Evolutionary conservation across 2,797 vertebrate genomes (phyloP).

Genomic region (Cossypha heuglini): DNA sequence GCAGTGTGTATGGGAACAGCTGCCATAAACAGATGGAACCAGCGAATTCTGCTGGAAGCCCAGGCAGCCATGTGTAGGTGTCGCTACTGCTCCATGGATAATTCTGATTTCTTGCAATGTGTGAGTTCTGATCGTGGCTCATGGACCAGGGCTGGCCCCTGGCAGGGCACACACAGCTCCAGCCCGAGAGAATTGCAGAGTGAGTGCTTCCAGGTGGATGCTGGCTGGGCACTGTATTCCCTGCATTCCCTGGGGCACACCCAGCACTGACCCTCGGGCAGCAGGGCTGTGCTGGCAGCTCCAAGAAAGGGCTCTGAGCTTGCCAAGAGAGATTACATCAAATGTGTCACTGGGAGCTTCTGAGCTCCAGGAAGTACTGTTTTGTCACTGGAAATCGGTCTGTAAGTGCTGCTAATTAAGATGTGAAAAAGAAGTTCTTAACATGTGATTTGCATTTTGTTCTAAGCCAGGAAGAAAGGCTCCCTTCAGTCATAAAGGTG

Average conservation of each 20-base stretch:
- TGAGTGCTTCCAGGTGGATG: not conserved
- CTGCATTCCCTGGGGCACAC: not conserved
- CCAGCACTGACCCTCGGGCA: not conserved
- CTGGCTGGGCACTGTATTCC: not conserved
- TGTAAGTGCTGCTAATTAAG: not conserved
- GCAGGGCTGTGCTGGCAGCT: not conserved
- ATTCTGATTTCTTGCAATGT: not conserved
- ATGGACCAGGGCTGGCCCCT: not conserved
- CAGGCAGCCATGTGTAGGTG: constrained; percentile 9
- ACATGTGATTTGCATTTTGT: not conserved
- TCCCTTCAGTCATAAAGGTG: not conserved
- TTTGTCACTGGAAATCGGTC: not conserved
- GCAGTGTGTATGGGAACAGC: not conserved
- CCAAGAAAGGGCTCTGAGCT: not conserved
- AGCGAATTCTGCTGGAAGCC: not conserved
- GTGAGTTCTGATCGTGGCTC: not conserved
- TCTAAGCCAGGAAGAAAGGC: not conserved
- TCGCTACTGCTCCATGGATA: constrained; percentile 19
- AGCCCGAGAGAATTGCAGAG: not conserved
- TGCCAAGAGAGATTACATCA: not conserved
- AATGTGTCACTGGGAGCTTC: fast-evolving
- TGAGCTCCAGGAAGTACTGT: not conserved
- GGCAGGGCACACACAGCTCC: not conserved
- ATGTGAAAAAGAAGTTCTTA: not conserved
- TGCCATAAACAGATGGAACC: not conserved